phyloP scores from a whole-genome alignment of 2,888 invertebrate species.

The Conistra vaccinii region DNA sequence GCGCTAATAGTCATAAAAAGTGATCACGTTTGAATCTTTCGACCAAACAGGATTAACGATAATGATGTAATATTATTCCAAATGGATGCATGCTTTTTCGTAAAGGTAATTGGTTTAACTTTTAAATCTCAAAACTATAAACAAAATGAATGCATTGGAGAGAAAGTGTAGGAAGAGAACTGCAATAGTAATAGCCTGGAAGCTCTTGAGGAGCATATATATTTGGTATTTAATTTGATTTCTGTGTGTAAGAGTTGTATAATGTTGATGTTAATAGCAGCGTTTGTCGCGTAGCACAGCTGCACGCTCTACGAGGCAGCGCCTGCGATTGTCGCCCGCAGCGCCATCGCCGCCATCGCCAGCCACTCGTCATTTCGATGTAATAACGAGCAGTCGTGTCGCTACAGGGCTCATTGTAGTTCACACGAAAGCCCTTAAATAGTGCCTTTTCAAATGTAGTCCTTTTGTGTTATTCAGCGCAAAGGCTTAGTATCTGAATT shows the following conservation, averaged over 20 bases:
- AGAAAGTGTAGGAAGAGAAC: background rate
- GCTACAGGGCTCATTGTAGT: conserved; percentile 89
- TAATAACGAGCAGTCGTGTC: conserved; percentile 87
- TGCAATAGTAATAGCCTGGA: background rate
- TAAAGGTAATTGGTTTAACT: background rate
- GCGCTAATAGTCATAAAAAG: conserved; percentile 28
- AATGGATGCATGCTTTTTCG: background rate
- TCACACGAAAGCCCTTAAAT: conserved; percentile 88
- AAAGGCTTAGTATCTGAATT: conserved; percentile 81
- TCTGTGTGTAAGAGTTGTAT: conserved; percentile 14
- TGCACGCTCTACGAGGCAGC: conserved; percentile 43
- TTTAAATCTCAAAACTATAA: background rate
- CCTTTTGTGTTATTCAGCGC: conserved; percentile 82
- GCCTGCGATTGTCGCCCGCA: conserved; percentile 61
- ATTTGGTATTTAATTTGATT: conserved; percentile 14
- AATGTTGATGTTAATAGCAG: conserved; percentile 37
- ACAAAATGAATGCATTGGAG: background rate
- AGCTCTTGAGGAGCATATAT: background rate
- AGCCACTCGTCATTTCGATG: conserved; percentile 85
- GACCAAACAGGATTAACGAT: background rate
- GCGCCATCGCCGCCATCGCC: conserved; percentile 50
- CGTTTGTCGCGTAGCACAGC: conserved; percentile 45
- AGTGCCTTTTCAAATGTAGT: conserved; percentile 90
- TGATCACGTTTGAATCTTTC: background rate
- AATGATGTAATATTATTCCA: conserved; percentile 28